Percentiles rank a stretch among this genome's conserved stretches.
These are phyloP conservation scores for Oligia latruncula DNA, from an alignment of 2,888 invertebrate genomes.

Conservation along the genomic window DNA sequence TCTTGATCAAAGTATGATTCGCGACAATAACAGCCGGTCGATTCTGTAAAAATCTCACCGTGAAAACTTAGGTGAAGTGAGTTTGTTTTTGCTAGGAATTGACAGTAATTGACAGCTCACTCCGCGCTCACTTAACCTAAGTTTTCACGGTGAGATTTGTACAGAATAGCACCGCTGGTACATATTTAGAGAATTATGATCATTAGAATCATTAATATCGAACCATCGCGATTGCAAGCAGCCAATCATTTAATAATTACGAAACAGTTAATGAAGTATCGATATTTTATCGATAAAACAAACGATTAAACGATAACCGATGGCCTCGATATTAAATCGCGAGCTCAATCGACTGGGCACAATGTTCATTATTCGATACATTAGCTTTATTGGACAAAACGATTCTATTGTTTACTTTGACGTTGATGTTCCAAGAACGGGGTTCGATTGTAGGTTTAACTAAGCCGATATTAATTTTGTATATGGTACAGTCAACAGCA, in stretches of 20 bases:
- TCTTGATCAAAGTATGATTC: too few relatives aligned
- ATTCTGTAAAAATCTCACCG: too few relatives aligned
- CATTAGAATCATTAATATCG: not conserved
- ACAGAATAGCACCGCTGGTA: too few relatives aligned
- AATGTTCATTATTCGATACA: slow-evolving; percentile 60
- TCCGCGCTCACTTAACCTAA: too few relatives aligned
- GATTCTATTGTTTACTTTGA: slow-evolving; percentile 51
- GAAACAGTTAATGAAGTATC: slow-evolving; percentile 29
- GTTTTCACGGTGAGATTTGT: too few relatives aligned
- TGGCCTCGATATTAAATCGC: slow-evolving; percentile 38
- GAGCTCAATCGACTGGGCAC: slow-evolving; percentile 48
- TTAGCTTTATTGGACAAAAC: slow-evolving; percentile 62
- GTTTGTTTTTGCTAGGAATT: too few relatives aligned
- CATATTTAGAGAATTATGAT: too few relatives aligned
- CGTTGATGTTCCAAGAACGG: slow-evolving; percentile 17
- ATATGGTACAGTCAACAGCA: too few relatives aligned
- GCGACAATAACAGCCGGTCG: too few relatives aligned
- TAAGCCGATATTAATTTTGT: slow-evolving; percentile 16
- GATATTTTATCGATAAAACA: slow-evolving; percentile 53
- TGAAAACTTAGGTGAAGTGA: too few relatives aligned
- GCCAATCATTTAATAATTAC: slow-evolving; percentile 24
- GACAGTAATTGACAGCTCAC: too few relatives aligned
- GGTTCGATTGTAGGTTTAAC: not conserved
- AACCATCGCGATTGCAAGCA: not conserved
- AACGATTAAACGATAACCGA: slow-evolving; percentile 42